Base-by-base conservation (phyloP, 2,888 invertebrate genomes). In the Zygaena filipendulae region DNA sequence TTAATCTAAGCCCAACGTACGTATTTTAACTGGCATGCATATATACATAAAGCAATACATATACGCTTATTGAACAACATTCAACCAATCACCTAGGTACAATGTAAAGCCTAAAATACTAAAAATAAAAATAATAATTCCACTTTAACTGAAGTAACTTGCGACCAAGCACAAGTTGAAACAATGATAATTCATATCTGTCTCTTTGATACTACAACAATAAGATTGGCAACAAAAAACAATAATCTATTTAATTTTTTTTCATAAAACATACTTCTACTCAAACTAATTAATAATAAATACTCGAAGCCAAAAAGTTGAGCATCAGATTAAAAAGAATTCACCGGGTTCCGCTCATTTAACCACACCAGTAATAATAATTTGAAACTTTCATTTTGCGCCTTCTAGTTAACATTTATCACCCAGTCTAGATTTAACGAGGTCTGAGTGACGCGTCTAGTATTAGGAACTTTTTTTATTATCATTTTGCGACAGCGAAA, bases 241-340 rank as follows among this genome's bases (percentile, higher is more conserved):
- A 42, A 56, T 47, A 45, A 27, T 47, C 50, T 54, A 56, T 35
- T 49, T 47, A 45, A 52, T 45, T n/a, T 48, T 55, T 41, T n/a
- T n/a, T n/a, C n/a, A n/a, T n/a, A n/a, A 52, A 47, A 39, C 39
- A 40, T 43, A 49, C 44, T 37, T 55, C 59, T 57, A 64, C 61
- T 47, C 53, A 42, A 51, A 52, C 48, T 55, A 60, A 52, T 54
- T 41, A 43, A 48, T 52, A 51, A 54, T 48, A n/a, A n/a, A n/a
- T n/a, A n/a, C n/a, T n/a, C n/a, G n/a, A n/a, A n/a, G n/a, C n/a
- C n/a, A 64, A 45, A 59, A 59, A 51, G 49, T 75, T 77, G 75
- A 77, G 75, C 75, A 77, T 77, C 64, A 72, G 74, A 72, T 57
- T 57, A 16, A 16, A 16, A 16, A 16, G 7, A 6, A 16, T 7